Evolutionary conservation across 1,140 invertebrate species (phyloP).

Genomic region (Sinella curviseta): DNA sequence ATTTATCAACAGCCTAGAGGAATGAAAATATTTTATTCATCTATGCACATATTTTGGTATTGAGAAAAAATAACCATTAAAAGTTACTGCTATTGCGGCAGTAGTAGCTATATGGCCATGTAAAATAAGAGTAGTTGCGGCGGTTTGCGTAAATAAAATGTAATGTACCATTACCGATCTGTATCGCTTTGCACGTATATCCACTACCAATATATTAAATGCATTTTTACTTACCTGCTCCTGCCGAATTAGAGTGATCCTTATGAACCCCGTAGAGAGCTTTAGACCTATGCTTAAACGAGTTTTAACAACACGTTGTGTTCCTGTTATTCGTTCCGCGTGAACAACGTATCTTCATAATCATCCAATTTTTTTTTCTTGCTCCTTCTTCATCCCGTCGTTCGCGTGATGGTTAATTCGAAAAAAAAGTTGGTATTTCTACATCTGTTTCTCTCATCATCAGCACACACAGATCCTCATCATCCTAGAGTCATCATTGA

Average conservation of each 20-base stretch:
- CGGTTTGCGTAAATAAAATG: not conserved
- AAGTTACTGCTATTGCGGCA: not conserved
- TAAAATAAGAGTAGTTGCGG: not conserved
- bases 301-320: too few species aligned
- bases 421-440: not conserved
- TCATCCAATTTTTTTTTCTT: too few species aligned
- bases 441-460: not conserved
- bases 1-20: not conserved
- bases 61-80: not conserved
- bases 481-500: too few species aligned
- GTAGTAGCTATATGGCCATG: not conserved
- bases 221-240: too few species aligned
- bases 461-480: not conserved
- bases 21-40: not conserved
- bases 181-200: not conserved
- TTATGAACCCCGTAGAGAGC: too few species aligned
- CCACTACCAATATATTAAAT: too few species aligned
- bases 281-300: too few species aligned
- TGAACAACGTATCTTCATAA: too few species aligned
- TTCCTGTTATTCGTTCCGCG: too few species aligned
- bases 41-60: not conserved
- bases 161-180: not conserved
- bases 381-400: too few species aligned
- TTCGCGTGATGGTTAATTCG: too few species aligned
- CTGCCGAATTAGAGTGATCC: too few species aligned